phyloP scores from a whole-genome alignment of 2,113 vertebrate species.

The Pollimyrus isidori region DNA sequence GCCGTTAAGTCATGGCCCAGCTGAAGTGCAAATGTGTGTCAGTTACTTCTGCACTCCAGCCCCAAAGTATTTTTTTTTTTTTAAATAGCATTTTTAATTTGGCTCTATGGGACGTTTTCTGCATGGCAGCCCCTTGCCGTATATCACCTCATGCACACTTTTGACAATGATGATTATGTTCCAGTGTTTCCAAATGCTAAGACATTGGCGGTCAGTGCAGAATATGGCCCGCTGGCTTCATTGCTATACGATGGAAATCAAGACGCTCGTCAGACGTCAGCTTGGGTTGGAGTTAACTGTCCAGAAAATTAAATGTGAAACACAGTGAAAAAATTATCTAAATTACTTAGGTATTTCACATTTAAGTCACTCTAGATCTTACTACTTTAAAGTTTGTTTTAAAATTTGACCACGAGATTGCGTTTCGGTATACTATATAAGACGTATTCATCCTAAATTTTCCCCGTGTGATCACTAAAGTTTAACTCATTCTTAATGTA shows the following conservation, averaged over 20 bases:
- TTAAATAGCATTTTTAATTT: neutral
- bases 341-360: neutral
- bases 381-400: neutral
- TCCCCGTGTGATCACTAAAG: neutral
- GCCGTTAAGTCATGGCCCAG: neutral
- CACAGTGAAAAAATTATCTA: neutral
- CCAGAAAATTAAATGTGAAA: neutral
- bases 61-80: neutral
- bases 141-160: conserved; percentile 34
- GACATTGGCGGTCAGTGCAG: conserved; percentile 5
- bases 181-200: conserved; percentile 5
- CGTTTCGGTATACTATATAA: neutral
- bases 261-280: neutral
- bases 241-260: neutral
- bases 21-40: neutral
- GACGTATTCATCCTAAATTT: neutral
- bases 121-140: conserved; percentile 10
- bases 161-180: conserved; percentile 28
- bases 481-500: neutral
- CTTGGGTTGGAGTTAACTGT: neutral
- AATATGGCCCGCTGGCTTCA: neutral
- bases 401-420: neutral
- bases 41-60: neutral
- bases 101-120: neutral
- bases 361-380: neutral